Conservation (phyloP, 2,797 vertebrate genomes). For the Chrysocyon brachyurus region DNA sequence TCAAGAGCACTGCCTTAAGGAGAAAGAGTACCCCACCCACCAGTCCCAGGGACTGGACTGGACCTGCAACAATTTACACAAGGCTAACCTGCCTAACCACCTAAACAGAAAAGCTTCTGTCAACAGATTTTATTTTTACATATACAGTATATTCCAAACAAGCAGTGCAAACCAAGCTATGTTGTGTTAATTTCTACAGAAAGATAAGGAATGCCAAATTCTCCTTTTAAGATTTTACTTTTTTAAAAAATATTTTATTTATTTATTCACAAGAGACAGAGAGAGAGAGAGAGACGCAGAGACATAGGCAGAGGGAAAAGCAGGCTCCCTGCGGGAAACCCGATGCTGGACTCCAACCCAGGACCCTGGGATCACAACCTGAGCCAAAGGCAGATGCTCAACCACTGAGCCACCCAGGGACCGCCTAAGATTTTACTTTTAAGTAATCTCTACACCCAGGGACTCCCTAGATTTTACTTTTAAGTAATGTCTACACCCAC, state of each 20-base stretch:
- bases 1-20: not conserved
- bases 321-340: no score
- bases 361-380: no score
- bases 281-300: no score
- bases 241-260: not conserved
- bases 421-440: no score
- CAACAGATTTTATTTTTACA: constrained; percentile 36
- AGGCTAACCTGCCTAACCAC: constrained; percentile 14
- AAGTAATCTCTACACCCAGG: no score
- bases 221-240: not conserved
- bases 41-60: not conserved
- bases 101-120: constrained; percentile 45
- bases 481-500: not conserved
- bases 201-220: constrained; percentile 22
- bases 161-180: not conserved
- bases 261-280: no score
- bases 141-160: constrained; percentile 44
- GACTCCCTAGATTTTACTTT: not conserved
- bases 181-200: constrained; percentile 27
- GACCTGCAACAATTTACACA: constrained; percentile 16
- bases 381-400: no score
- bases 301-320: no score
- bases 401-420: no score
- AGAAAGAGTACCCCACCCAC: not conserved
- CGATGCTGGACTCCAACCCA: no score